Evolutionary conservation across 2,888 invertebrate species (phyloP).

Genomic region (Boloria selene): DNA sequence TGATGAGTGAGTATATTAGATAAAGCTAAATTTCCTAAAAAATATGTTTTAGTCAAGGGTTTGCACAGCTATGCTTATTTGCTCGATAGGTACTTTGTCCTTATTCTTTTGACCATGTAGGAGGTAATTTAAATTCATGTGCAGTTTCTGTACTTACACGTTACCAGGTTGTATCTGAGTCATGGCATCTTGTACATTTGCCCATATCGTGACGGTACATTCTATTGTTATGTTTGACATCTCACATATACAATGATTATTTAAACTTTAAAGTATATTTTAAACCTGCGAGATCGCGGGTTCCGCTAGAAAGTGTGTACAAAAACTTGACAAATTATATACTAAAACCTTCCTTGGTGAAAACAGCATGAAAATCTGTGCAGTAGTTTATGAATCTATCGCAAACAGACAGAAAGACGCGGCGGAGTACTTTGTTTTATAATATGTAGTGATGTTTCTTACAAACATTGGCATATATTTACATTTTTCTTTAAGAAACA

Average conservation of each 20-base stretch:
- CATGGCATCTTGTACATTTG: conserved; percentile 31
- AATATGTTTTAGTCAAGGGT: no score
- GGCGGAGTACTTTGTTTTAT: no score
- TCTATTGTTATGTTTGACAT: conserved; percentile 19
- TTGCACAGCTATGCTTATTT: not conserved
- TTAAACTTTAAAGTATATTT: not conserved
- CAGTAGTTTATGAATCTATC: no score
- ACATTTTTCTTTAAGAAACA: no score
- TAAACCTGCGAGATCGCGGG: no score
- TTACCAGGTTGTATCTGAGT: conserved; percentile 25
- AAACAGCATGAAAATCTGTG: no score
- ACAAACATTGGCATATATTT: not conserved
- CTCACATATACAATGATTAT: not conserved
- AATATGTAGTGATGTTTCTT: not conserved
- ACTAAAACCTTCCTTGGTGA: no score
- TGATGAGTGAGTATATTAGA: no score
- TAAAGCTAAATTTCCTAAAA: no score
- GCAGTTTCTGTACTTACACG: conserved; percentile 17
- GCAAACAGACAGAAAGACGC: no score
- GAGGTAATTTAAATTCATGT: conserved; percentile 30
- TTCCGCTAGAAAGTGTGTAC: no score
- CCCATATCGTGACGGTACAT: conserved; percentile 29
- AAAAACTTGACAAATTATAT: no score
- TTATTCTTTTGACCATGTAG: conserved; percentile 20
- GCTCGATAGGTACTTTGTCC: not conserved